Conservation (phyloP, 2,113 vertebrate genomes). For the Panurus biarmicus region DNA sequence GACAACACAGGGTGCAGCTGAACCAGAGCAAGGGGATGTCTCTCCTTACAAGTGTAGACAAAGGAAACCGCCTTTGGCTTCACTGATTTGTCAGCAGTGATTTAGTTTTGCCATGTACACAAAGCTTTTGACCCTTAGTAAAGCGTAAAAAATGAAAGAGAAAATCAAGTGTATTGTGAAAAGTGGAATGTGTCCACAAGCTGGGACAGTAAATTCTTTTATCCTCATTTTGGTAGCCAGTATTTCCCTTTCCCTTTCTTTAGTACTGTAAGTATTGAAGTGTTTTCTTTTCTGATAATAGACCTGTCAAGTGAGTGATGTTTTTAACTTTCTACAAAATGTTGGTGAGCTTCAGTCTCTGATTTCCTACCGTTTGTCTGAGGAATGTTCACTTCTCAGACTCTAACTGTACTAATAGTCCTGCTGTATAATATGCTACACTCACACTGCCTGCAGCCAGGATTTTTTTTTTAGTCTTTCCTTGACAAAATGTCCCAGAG, state of each 20-base stretch:
- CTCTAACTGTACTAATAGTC: background rate
- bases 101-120: background rate
- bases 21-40: background rate
- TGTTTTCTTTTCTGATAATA: background rate
- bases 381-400: background rate
- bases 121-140: background rate
- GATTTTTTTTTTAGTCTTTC: background rate
- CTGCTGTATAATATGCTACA: background rate
- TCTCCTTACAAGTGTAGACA: background rate
- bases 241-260: background rate
- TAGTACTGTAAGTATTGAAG: background rate
- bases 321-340: background rate
- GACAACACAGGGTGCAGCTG: conserved; percentile 23
- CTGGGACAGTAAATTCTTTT: background rate
- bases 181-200: background rate
- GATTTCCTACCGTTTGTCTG: background rate
- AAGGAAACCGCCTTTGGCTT: background rate
- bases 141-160: background rate
- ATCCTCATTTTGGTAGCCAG: background rate
- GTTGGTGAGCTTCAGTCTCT: background rate
- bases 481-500: background rate
- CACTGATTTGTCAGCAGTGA: background rate
- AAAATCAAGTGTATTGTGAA: background rate
- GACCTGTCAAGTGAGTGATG: background rate
- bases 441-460: background rate